Evolutionary conservation across 1,140 invertebrate species (phyloP), one percentile per base, ranked within the genome.

Genomic region (Leptinotarsa lineolata): DNA sequence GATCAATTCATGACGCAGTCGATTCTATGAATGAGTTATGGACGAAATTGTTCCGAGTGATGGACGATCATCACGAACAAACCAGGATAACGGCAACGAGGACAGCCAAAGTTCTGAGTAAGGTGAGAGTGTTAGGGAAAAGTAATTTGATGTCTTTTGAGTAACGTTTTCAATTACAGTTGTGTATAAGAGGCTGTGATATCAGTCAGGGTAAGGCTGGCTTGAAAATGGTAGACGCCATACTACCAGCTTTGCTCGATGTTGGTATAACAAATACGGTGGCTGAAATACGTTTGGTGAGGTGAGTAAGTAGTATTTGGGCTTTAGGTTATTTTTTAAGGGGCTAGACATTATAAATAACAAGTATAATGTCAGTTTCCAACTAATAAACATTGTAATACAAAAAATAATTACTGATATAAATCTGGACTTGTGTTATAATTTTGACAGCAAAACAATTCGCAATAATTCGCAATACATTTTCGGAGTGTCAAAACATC

Each of bases 11-110:
- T 77, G 82, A 86, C 80, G 86, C 85, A 54, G 80, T 89, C 30
- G 85, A 88, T 68, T 78, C 84, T 46, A 82, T 96, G 67, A 88
- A 90, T 0, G 90, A 92, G 77, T 86, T 97, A 3, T 97, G 95
- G 94, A 87, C 88, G 13, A 92, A 93, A 81, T 85, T 97, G 45
- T 95, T 97, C 81, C 86, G 94, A 45, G 95, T 97, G 0, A 93
- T 96, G 91, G 96, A 97, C 84, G 96, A 97, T 85, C 94, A 97
- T 79, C 96, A 97, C 82, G 95, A 96, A 83, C 92, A 90, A 22
- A 97, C 96, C 0, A 86, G 96, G 72, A 86, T 90, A 75, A 91
- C 93, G 3, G 96, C 96, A 39, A 91, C 90, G 44, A 88, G 89
- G 74, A 93, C 95, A 0, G 89, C 93, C 4, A 90, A 90, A 78